These are phyloP conservation scores for Lasaia peninsularis DNA, from an alignment of 1,140 invertebrate species.

Conservation along the genomic window DNA sequence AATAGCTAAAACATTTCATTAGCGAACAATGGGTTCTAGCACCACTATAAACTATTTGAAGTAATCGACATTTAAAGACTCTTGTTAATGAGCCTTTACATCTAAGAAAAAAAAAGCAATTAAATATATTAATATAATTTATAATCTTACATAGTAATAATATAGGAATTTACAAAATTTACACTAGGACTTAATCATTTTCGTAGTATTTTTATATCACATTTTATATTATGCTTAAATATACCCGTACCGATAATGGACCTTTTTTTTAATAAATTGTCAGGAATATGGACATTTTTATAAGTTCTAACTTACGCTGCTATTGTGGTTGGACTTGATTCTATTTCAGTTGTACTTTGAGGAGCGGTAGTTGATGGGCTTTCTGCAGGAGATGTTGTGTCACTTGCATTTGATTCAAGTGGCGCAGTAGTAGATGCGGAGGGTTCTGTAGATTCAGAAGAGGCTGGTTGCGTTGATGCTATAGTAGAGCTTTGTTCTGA, in stretches of 20 bases:
- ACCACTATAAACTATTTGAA: too few species aligned
- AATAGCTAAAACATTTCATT: too few species aligned
- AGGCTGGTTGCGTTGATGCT: constrained; percentile 7
- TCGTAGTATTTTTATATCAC: constrained; percentile 14
- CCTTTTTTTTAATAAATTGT: constrained; percentile 3
- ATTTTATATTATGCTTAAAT: constrained; percentile 5
- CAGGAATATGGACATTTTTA: not conserved
- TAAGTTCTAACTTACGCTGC: constrained; percentile 20
- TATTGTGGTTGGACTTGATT: constrained; percentile 23
- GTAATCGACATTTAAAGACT: too few species aligned
- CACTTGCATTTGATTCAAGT: not conserved
- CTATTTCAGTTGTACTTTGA: constrained; percentile 17
- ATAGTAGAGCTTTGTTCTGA: constrained; percentile 24
- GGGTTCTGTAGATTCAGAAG: constrained; percentile 25
- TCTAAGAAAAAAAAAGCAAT: too few species aligned
- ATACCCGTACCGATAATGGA: constrained; percentile 2
- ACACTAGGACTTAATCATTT: constrained; percentile 20
- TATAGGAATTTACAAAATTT: constrained; percentile 4
- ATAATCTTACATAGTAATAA: not conserved
- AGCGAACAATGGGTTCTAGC: too few species aligned
- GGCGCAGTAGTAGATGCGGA: constrained; percentile 3
- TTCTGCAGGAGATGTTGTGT: not conserved
- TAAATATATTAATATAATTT: too few species aligned
- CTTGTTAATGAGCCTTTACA: too few species aligned
- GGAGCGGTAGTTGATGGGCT: constrained; percentile 19